phyloP scores from a whole-genome alignment of 2,888 invertebrate species.

The Caenorhabditis imperialis region DNA sequence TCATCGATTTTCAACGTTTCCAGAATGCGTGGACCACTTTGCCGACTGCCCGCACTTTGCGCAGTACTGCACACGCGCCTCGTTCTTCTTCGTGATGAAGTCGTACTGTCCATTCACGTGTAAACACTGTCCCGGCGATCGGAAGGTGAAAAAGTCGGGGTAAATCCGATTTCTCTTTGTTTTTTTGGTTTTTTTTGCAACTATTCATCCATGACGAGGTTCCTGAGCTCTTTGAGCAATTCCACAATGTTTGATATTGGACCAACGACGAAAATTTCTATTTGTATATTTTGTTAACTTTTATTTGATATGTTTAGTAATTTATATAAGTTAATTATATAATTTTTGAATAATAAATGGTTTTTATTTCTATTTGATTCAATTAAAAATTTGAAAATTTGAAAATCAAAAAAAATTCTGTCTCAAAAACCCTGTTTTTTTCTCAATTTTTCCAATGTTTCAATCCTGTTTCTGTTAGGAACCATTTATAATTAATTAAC shows the following conservation, averaged over 20 bases:
- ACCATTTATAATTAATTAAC: too few relatives aligned
- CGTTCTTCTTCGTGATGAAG: slow-evolving; percentile 78
- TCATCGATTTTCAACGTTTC: too few relatives aligned
- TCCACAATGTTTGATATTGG: slow-evolving; percentile 3
- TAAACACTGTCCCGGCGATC: slow-evolving; percentile 60
- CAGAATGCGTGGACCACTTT: slow-evolving; percentile 76
- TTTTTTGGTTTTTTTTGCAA: background rate
- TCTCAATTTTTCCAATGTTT: too few relatives aligned
- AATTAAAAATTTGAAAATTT: too few relatives aligned
- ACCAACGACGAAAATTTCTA: background rate
- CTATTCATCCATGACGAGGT: slow-evolving; percentile 38
- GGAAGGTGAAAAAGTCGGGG: slow-evolving; percentile 23
- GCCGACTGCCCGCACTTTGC: slow-evolving; percentile 77
- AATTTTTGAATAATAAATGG: background rate
- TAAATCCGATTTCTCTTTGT: slow-evolving; percentile 7
- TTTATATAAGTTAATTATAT: slow-evolving; percentile 8
- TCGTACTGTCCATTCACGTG: slow-evolving; percentile 76
- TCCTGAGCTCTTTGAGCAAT: slow-evolving; percentile 30
- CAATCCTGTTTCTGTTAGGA: too few relatives aligned
- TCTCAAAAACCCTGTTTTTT: too few relatives aligned
- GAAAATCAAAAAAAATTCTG: too few relatives aligned
- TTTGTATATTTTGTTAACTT: slow-evolving; percentile 14
- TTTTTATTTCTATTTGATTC: background rate
- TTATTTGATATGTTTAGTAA: too few relatives aligned
- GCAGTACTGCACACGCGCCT: slow-evolving; percentile 75